phyloP scores from a whole-genome alignment of 2,797 vertebrate genomes.

The Cetoscarus ocellatus region DNA sequence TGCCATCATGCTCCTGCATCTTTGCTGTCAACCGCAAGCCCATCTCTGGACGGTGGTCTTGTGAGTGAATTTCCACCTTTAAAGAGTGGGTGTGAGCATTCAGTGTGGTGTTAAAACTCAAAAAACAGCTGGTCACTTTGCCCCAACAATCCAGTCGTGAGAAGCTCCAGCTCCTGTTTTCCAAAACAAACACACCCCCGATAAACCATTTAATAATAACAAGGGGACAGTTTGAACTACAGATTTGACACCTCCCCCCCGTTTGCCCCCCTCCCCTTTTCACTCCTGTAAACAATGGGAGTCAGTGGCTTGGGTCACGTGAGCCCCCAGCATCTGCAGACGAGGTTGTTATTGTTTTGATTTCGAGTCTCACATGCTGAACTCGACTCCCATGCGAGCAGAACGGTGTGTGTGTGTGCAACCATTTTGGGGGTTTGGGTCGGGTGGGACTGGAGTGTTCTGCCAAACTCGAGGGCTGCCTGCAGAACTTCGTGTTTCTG shows the following conservation, averaged over 20 bases:
- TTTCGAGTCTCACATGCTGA: slow-evolving; percentile 61
- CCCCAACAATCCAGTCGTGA: too few relatives aligned
- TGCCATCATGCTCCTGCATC: too few relatives aligned
- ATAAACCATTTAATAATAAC: slow-evolving; percentile 54
- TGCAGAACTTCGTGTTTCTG: slow-evolving; percentile 55
- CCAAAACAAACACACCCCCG: slow-evolving; percentile 13
- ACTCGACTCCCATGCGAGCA: slow-evolving; percentile 63
- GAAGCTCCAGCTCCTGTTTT: slow-evolving; percentile 49
- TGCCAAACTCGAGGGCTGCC: slow-evolving; percentile 74
- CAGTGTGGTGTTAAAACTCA: too few relatives aligned
- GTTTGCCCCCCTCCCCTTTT: background rate
- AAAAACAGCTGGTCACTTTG: too few relatives aligned
- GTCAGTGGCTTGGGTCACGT: slow-evolving; percentile 58
- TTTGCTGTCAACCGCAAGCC: too few relatives aligned
- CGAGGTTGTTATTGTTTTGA: slow-evolving; percentile 76
- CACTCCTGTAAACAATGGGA: slow-evolving; percentile 63
- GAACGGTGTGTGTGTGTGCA: slow-evolving; percentile 2
- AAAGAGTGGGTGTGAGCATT: too few relatives aligned
- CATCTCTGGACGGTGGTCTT: too few relatives aligned
- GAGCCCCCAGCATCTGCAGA: slow-evolving; percentile 63
- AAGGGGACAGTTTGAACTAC: slow-evolving; percentile 58
- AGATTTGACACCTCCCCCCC: slow-evolving; percentile 50
- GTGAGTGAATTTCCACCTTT: too few relatives aligned
- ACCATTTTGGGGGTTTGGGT: slow-evolving; percentile 48
- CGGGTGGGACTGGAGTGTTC: slow-evolving; percentile 52